Conservation (phyloP, 2,113 vertebrate species). For the Calonectris borealis region DNA sequence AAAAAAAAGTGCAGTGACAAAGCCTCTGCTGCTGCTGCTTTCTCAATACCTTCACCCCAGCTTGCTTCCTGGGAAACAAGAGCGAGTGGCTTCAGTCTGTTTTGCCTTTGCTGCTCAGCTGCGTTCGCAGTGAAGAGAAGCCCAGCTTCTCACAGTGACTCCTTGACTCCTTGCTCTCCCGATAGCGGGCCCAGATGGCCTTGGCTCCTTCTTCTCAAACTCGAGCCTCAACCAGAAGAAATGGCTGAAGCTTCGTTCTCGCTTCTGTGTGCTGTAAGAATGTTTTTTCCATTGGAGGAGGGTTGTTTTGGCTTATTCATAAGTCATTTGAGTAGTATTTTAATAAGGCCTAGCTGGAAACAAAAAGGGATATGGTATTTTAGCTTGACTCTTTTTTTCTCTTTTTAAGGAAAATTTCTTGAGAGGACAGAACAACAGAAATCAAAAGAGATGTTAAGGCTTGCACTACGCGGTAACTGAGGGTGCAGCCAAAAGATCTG, state of each 20-base stretch:
- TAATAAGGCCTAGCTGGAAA: conserved; percentile 34
- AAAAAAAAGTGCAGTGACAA: not conserved
- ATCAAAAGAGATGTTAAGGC: not conserved
- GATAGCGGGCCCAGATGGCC: not conserved
- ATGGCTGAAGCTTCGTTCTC: not conserved
- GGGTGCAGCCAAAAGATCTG: conserved; percentile 6
- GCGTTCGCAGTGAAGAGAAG: not conserved
- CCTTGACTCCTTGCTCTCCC: not conserved
- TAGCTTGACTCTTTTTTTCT: not conserved
- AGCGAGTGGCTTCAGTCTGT: not conserved
- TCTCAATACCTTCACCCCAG: not conserved
- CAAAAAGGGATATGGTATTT: conserved; percentile 4
- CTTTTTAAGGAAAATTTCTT: conserved; percentile 44
- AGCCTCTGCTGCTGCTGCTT: not conserved
- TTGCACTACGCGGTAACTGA: conserved; percentile 8
- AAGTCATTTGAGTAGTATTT: conserved; percentile 25
- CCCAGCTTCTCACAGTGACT: not conserved
- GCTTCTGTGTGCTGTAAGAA: not conserved
- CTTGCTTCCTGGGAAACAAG: not conserved
- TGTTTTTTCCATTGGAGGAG: not conserved
- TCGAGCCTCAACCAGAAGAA: not conserved
- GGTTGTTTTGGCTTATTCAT: conserved; percentile 3
- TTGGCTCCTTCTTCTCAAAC: not conserved
- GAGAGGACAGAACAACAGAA: conserved; percentile 6
- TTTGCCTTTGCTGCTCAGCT: not conserved